These are phyloP conservation scores for Crematogaster levior DNA, from an alignment of 2,888 invertebrate species.

Conservation along the genomic window DNA sequence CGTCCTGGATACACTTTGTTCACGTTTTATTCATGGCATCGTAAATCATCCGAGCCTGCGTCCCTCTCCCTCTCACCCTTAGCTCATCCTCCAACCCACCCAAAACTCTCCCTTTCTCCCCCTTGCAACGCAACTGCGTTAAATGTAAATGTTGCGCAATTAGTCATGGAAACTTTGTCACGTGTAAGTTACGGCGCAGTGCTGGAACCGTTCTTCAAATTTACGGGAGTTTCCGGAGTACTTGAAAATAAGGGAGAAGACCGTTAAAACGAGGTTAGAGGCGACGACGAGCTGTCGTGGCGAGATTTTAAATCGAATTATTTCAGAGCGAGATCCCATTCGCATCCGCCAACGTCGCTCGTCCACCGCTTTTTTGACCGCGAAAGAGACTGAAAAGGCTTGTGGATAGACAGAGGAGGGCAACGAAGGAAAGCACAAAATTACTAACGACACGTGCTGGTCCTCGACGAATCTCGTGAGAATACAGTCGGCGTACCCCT, in stretches of 20 bases:
- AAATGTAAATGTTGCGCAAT: conserved; percentile 66
- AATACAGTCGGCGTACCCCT: conserved; percentile 63
- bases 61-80: conserved; percentile 6
- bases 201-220: conserved; percentile 53
- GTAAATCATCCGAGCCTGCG: conserved; percentile 51
- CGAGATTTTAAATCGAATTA: conserved; percentile 49
- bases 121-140: conserved; percentile 48
- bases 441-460: conserved; percentile 67
- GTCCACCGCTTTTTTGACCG: conserved; percentile 41
- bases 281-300: conserved; percentile 28
- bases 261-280: conserved; percentile 53
- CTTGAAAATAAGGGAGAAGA: conserved; percentile 54
- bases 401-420: conserved; percentile 2
- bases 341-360: not conserved
- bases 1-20: conserved; percentile 51
- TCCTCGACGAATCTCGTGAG: conserved; percentile 54
- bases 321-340: conserved; percentile 8
- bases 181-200: conserved; percentile 57
- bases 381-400: conserved; percentile 28
- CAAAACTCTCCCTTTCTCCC: not conserved
- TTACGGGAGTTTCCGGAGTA: conserved; percentile 56
- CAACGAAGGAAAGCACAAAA: conserved; percentile 61
- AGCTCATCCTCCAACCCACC: not conserved
- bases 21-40: conserved; percentile 57
- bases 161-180: conserved; percentile 65